A percentile compares a stretch with the other conserved stretches of the same genome.
phyloP scores from a whole-genome alignment of 2,113 vertebrate genomes.

The Syrrhaptes paradoxus region DNA sequence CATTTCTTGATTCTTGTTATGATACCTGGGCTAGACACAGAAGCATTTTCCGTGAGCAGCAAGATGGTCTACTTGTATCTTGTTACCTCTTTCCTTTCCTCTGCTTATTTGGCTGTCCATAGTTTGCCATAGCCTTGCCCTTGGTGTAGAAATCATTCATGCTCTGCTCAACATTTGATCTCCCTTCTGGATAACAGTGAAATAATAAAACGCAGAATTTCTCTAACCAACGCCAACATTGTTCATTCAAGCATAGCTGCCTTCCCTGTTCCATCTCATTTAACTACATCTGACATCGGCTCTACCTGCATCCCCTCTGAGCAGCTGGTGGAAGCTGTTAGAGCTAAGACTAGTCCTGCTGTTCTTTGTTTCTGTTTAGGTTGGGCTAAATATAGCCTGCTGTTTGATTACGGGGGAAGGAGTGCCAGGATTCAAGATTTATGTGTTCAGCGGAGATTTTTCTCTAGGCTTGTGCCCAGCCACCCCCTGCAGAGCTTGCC shows the following conservation, averaged over 20 bases:
- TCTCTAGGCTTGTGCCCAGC: not conserved
- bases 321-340: conserved; percentile 54
- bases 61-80: not conserved
- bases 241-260: not conserved
- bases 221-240: not conserved
- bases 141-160: not conserved
- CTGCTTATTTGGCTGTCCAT: not conserved
- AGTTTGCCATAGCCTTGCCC: not conserved
- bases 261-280: conserved; percentile 45
- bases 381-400: conserved; percentile 46
- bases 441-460: not conserved
- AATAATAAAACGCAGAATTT: not conserved
- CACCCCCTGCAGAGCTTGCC: not conserved
- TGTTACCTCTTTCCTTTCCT: not conserved
- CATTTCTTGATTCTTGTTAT: not conserved
- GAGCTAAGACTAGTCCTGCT: not conserved
- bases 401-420: not conserved
- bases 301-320: conserved; percentile 28
- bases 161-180: not conserved
- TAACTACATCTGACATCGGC: conserved; percentile 10
- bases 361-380: conserved; percentile 47
- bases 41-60: not conserved
- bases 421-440: conserved; percentile 18
- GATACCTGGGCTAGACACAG: not conserved
- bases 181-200: not conserved